phyloP scores from a whole-genome alignment of 2,113 vertebrate genomes.

The Jaculus jaculus region DNA sequence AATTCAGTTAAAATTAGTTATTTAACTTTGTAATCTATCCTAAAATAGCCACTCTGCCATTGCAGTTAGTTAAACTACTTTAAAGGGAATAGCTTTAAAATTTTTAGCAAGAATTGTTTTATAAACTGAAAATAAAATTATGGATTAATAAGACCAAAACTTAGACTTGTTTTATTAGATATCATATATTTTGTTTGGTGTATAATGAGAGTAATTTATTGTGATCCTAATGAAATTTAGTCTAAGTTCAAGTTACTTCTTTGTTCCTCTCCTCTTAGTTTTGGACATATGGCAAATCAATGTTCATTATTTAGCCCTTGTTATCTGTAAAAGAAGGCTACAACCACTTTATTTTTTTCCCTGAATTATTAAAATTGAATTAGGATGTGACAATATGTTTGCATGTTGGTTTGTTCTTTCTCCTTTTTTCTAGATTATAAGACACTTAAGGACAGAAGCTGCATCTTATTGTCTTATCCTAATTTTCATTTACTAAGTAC shows the following conservation, averaged over 20 bases:
- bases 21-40: constrained; percentile 9
- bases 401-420: not conserved
- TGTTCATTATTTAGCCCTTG: not conserved
- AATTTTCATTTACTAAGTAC: constrained; percentile 15
- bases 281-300: not conserved
- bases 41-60: not conserved
- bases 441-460: not conserved
- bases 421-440: not conserved
- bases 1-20: not conserved
- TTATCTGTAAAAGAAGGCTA: not conserved
- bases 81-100: not conserved
- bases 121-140: constrained; percentile 20
- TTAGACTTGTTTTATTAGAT: not conserved
- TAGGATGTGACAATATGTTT: constrained; percentile 36
- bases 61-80: not conserved
- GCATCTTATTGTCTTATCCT: not conserved
- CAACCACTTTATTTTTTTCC: not conserved
- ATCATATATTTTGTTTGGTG: constrained; percentile 15
- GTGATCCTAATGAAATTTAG: not conserved
- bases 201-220: not conserved
- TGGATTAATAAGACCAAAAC: not conserved
- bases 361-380: constrained; percentile 7
- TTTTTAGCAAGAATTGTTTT: constrained; percentile 1
- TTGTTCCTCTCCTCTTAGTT: not conserved
- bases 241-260: not conserved